Evolutionary conservation across 2,888 invertebrate species (phyloP).

Genomic region (Rhodophaea formosa): DNA sequence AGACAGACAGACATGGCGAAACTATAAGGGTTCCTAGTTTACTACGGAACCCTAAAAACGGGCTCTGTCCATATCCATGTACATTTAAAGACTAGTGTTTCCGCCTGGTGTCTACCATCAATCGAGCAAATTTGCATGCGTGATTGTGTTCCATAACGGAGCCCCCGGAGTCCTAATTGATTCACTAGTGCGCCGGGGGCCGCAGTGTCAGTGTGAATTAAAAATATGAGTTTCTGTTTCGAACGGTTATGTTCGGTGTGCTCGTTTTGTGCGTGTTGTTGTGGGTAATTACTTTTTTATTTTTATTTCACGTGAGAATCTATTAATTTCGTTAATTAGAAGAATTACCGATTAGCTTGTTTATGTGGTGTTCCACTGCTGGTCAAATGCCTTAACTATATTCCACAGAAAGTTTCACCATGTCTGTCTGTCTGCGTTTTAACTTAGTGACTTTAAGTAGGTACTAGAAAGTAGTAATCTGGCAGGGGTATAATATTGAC

Average conservation of each 20-base stretch:
- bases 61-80: neutral
- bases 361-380: too few species aligned
- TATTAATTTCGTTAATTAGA: too few species aligned
- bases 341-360: too few species aligned
- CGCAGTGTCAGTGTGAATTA: slow-evolving; percentile 1
- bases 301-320: neutral
- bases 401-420: too few species aligned
- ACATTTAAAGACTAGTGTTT: neutral
- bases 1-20: too few species aligned
- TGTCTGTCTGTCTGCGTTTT: too few species aligned
- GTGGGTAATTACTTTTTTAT: neutral
- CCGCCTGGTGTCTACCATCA: slow-evolving; percentile 1
- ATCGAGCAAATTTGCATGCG: slow-evolving; percentile 11
- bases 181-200: slow-evolving; percentile 2
- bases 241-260: neutral
- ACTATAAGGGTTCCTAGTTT: too few species aligned
- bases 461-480: too few species aligned
- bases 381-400: too few species aligned
- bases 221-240: slow-evolving; percentile 4
- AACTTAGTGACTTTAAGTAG: too few species aligned
- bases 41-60: too few species aligned
- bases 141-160: slow-evolving; percentile 9
- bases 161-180: slow-evolving; percentile 10
- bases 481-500: too few species aligned
- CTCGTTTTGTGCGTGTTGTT: neutral